Percentiles rank a stretch among this genome's conserved stretches.
Evolutionary conservation across 2,113 vertebrate genomes (phyloP).

Genomic region (Podocnemis expansa): DNA sequence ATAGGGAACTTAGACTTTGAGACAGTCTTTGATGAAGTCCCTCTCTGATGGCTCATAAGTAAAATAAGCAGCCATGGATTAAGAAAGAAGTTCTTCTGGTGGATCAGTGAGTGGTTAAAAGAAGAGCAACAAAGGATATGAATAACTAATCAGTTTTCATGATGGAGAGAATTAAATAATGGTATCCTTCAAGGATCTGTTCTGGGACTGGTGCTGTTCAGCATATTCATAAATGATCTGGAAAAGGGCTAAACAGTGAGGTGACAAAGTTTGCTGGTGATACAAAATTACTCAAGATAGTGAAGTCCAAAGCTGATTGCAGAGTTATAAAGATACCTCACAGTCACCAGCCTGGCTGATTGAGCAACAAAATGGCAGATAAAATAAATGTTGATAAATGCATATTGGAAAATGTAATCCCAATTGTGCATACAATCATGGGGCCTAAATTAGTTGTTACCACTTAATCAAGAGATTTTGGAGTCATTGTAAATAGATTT

Average conservation of each 20-base stretch:
- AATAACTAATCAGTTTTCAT: background rate
- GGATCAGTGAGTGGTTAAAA: background rate
- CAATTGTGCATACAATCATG: background rate
- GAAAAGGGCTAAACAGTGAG: background rate
- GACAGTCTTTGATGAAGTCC: background rate
- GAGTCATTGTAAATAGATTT: background rate
- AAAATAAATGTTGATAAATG: background rate
- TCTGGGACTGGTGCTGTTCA: background rate
- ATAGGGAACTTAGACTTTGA: background rate
- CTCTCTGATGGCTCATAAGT: background rate
- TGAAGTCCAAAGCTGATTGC: background rate
- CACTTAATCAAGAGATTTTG: background rate
- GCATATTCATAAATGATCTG: background rate
- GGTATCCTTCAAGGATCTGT: background rate
- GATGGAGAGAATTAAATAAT: background rate
- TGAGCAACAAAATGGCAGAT: background rate
- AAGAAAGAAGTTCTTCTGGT: background rate
- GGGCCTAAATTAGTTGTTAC: background rate
- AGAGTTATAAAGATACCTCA: background rate
- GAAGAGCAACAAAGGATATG: background rate
- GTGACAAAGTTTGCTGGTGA: background rate
- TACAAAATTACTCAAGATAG: background rate
- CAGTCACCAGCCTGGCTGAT: background rate
- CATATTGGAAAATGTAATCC: background rate
- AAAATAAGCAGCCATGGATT: background rate